Evolutionary conservation across 2,113 vertebrate species (phyloP).

Genomic region (Periophthalmodon schlosseri): DNA sequence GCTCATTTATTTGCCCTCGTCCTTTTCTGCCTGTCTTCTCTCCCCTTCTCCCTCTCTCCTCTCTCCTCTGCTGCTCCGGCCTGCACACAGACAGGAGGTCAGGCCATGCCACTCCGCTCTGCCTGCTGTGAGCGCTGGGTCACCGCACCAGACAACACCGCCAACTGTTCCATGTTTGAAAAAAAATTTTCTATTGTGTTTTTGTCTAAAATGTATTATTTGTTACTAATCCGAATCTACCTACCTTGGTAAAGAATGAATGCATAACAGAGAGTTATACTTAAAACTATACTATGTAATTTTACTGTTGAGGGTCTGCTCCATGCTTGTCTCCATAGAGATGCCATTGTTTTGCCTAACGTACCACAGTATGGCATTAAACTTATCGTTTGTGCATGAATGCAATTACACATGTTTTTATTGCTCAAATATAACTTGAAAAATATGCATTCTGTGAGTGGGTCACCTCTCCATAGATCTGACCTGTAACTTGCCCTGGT

Average conservation of each 20-base stretch:
- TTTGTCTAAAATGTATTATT: constrained; percentile 62
- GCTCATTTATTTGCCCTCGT: constrained; percentile 72
- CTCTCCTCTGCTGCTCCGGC: constrained; percentile 68
- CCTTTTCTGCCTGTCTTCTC: constrained; percentile 70
- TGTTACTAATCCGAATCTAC: constrained; percentile 39
- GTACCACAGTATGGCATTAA: too few species aligned
- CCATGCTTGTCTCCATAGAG: too few species aligned
- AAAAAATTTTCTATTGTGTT: constrained; percentile 71
- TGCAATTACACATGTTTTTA: too few species aligned
- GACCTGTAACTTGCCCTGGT: too few species aligned
- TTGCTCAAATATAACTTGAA: too few species aligned
- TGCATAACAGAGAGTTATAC: constrained; percentile 45
- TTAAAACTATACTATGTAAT: background rate
- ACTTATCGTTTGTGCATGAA: too few species aligned
- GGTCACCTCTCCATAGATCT: too few species aligned
- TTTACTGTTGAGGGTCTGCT: background rate
- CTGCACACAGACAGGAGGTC: constrained; percentile 72
- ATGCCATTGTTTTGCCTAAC: too few species aligned
- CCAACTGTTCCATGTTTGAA: constrained; percentile 77
- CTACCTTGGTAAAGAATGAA: constrained; percentile 54
- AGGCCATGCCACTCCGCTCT: constrained; percentile 73
- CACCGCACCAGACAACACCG: constrained; percentile 73
- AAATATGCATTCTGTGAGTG: too few species aligned
- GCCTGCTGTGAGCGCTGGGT: constrained; percentile 71
- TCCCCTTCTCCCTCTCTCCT: constrained; percentile 60